Evolutionary conservation across 2,797 vertebrate genomes (phyloP), one percentile per base, ranked within the genome.

Genomic region (Apogon talboti): DNA sequence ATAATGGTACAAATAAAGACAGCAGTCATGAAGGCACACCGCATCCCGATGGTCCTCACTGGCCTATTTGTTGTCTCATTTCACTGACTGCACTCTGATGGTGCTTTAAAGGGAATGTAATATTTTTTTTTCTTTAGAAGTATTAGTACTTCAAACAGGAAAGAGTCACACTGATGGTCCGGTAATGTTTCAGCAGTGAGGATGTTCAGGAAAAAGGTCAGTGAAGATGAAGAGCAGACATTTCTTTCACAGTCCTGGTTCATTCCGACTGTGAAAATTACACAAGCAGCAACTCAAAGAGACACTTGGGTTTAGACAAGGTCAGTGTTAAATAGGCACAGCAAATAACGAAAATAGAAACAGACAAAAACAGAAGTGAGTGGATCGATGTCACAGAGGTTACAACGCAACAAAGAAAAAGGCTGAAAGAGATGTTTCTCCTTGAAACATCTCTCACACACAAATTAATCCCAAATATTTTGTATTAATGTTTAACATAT

Each of bases 1-100:
- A 71, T 62, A 47, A 41, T 37, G 66, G 58, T 41, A 71, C 43
- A 62, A 73, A 74, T 40, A 62, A 72, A 74, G 54, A 79, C 56
- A 48, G 71, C 66, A 78, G 79, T 75, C 68, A 70, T 65, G 57
- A 82, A 87, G 84, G 88, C 82, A 87, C 84, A 71, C 64, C 54
- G 62, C 57, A 65, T 41, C 53, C 55, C 49, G 49, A 54, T 43
- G 40, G 30, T 66, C 66, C 55, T 52, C 41, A 64, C 37, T 61
- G 50, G 11, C 44, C 40, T 44, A 19, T 45, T 44, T 54, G 40
- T 14, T 19, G 6, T 52, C 40, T 18, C 7, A 61, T 46, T 14
- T 42, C 6, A 50, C 21, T 56, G 43, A 47, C 40, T 62, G 18
- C 62, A 58, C 3, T 28, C 24, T 28, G 24, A 53, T 9, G 11